Evolutionary conservation across 2,888 invertebrate species (phyloP), one percentile per base, ranked within the genome.

Genomic region (Ichneumoninae sp.): DNA sequence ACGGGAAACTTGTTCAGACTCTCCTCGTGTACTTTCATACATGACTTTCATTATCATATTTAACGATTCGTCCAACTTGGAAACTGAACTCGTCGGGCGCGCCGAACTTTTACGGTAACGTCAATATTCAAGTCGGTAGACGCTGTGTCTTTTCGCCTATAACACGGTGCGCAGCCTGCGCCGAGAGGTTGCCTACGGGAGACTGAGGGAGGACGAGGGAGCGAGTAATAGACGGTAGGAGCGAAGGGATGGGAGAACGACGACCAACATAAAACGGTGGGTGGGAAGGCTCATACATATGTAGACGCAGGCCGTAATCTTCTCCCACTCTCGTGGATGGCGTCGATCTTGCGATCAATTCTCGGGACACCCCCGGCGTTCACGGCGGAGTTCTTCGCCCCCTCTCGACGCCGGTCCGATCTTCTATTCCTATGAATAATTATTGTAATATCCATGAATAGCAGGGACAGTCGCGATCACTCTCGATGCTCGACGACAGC

Each of bases 31-130:
- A 77, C 74, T 66, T 73, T 78, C 74, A 81, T 78, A 74, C 74
- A 85, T 75, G 85, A 81, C 81, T 87, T 83, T 86, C 87, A 87
- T 87, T 87, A 87, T 85, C 85, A 87, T 86, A 87, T 87, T 87
- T 87, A 87, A 87, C 83, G 86, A 83, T 83, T 83, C 81, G 82
- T 85, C 80, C 82, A 83, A 87, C 85, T 85, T 76, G 79, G 60
- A 79, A 87, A 87, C 78, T 87, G 83, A 87, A 87, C 87, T 87
- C 83, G 84, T 69, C 73, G 60, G 1, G 52, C 80, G 19, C 54
- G 22, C 52, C 57, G 52, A 85, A 85, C 71, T 85, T 84, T 83
- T 69, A 50, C 66, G 40, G 60, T 54, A 69, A 60, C 83, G 83
- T 80, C 83, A 80, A 83, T 83, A 81, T 85, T 83, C 83, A 73